Evolutionary conservation across 1,140 invertebrate genomes (phyloP).

Genomic region (Stegodyphus mimosarum): DNA sequence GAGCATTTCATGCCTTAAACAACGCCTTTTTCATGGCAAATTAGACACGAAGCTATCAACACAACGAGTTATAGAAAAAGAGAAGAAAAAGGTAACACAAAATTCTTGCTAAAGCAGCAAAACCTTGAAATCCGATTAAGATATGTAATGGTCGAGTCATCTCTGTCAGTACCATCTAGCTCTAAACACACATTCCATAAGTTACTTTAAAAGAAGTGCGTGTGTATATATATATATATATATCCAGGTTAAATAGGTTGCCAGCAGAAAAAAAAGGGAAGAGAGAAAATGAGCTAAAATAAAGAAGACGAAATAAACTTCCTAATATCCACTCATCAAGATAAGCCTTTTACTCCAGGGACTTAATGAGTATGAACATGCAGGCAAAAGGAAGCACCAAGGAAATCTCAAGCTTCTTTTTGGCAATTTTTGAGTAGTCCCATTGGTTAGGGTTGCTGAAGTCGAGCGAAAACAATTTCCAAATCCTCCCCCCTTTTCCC

Average conservation of each 20-base stretch:
- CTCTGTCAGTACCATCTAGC: not conserved
- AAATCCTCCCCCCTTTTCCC: not conserved
- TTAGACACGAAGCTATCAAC: constrained; percentile 20
- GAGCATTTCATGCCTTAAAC: constrained; percentile 24
- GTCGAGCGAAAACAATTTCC: not conserved
- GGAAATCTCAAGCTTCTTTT: not conserved
- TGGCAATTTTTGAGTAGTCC: not conserved
- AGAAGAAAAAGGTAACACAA: not conserved
- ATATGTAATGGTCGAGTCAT: constrained; percentile 29
- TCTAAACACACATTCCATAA: not conserved
- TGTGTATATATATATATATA: not conserved
- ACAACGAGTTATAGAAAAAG: constrained; percentile 5
- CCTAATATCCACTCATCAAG: constrained; percentile 6
- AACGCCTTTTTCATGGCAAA: constrained; percentile 23
- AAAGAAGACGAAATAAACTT: not conserved
- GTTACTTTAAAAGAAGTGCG: constrained; percentile 5
- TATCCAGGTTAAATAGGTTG: not conserved
- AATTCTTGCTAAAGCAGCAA: constrained; percentile 12
- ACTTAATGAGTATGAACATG: no score
- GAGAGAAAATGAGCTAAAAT: not conserved
- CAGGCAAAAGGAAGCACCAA: no score
- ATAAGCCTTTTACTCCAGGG: constrained; percentile 24
- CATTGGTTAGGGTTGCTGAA: not conserved
- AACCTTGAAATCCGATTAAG: constrained; percentile 36
- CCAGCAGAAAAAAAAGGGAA: not conserved